Evolutionary conservation across 2,113 vertebrate genomes (phyloP).

Genomic region (Alligator sinensis): DNA sequence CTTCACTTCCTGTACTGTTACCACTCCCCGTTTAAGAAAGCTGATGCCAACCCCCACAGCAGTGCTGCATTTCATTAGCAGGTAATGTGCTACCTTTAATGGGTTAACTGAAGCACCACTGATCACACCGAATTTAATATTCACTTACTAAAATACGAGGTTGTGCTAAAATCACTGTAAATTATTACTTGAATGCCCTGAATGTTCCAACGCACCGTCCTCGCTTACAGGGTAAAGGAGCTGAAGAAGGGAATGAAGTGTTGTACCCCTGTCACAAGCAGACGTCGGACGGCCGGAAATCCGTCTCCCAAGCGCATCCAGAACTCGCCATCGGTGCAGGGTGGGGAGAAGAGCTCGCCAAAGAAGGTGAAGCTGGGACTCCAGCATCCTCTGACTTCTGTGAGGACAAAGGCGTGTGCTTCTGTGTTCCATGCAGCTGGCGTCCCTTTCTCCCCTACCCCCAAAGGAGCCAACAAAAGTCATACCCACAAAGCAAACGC

Average conservation of each 20-base stretch:
- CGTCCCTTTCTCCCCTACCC: slow-evolving; percentile 78
- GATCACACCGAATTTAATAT: neutral
- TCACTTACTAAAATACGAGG: neutral
- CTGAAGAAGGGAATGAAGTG: slow-evolving; percentile 82
- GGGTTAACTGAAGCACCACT: neutral
- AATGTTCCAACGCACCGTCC: slow-evolving; percentile 13
- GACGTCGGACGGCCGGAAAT: slow-evolving; percentile 52
- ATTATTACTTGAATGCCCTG: neutral
- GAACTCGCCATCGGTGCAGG: slow-evolving; percentile 48
- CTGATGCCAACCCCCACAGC: neutral
- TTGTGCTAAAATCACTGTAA: neutral
- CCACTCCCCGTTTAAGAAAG: neutral
- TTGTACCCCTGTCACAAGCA: slow-evolving; percentile 43
- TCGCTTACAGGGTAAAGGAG: slow-evolving; percentile 89
- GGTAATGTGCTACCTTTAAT: neutral
- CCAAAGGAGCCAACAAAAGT: slow-evolving; percentile 67
- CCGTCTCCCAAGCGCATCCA: slow-evolving; percentile 80
- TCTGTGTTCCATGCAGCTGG: slow-evolving; percentile 30
- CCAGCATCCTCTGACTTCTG: slow-evolving; percentile 45
- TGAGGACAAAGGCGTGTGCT: slow-evolving; percentile 59
- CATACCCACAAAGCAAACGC: slow-evolving; percentile 29
- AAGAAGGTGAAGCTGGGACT: slow-evolving; percentile 84
- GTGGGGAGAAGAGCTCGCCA: slow-evolving; percentile 82
- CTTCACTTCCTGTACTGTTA: neutral
- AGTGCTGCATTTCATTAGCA: neutral